Base-by-base conservation (phyloP, 2,113 vertebrate species). In the Tiliqua scincoides region DNA sequence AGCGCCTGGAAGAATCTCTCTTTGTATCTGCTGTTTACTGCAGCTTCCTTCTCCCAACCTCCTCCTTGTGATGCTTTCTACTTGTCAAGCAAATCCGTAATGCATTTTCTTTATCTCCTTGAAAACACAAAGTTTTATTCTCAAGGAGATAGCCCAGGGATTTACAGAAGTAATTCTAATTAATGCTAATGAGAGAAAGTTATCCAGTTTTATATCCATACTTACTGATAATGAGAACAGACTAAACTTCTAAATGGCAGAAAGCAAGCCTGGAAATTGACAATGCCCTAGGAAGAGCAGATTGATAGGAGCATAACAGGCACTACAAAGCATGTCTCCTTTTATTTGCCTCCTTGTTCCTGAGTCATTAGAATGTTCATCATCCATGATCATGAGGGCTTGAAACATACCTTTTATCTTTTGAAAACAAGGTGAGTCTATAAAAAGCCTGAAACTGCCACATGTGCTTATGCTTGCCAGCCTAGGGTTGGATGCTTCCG, bases 91-190 rank as follows among this genome's bases (percentile, higher is more conserved):
- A 71, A 87, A 79, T 27, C 43, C 8, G 79, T 8, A 73, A 15
- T 17, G 0, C 82, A 84, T 91, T 86, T 48, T 82, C 30, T 27
- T 77, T 5, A 77, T 40, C 0, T 1, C 3, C 20, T 88, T 84
- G 2, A 87, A 90, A 92, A 52, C 1, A 85, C 1, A 11, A 63
- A 89, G 18, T 3, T n/a, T 87, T 59, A 84, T 89, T 77, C 57
- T 87, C 37, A 79, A 57, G 2, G 54, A 72, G 1, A 77, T 88
- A 15, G 61, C 63, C 54, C 30, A 32, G 75, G 87, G 84, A 89
- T 86, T 85, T 84, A 63, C 40, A 27, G 14, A 23, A 76, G 57
- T 88, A 87, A 73, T 14, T 85, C 43, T 88, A 63, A 73, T 83
- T 70, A 79, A 37, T 37, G 2, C 87, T 84, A 82, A 79, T 43